Evolutionary conservation across 23 tunicate species (phyloP).

Genomic region (Phallusia fumigata): DNA sequence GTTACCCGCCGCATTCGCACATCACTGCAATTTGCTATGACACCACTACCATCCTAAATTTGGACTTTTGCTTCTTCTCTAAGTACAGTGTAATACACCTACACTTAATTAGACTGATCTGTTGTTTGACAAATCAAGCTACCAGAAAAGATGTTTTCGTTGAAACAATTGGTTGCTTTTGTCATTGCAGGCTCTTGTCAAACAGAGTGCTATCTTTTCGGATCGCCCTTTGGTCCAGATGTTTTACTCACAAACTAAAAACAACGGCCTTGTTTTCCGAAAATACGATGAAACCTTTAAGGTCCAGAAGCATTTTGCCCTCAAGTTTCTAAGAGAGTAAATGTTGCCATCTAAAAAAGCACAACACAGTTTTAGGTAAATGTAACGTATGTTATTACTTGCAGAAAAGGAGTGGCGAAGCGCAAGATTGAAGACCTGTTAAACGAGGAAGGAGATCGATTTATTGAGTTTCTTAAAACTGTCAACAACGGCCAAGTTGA

Average conservation of each 20-base stretch:
- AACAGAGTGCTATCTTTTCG: constrained; percentile 2
- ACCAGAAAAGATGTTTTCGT: background rate
- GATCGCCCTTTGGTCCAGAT: background rate
- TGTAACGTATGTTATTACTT: background rate
- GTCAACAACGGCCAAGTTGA: background rate
- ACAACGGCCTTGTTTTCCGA: background rate
- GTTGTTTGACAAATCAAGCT: background rate
- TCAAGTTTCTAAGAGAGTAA: constrained; percentile 14
- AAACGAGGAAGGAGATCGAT: constrained; percentile 12
- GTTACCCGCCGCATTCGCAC: no score
- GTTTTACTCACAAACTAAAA: background rate
- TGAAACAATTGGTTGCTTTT: background rate
- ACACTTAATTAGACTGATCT: no score
- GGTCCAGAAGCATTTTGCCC: constrained; percentile 8
- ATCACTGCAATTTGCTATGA: background rate
- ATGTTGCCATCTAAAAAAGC: background rate
- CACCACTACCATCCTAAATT: background rate
- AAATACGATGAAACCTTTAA: constrained; percentile 1
- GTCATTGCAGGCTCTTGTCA: background rate
- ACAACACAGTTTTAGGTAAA: background rate
- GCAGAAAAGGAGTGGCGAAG: background rate
- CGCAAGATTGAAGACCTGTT: background rate
- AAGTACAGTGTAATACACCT: no score
- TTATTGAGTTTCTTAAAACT: background rate
- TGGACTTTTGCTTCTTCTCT: no score